Evolutionary conservation across 2,113 vertebrate genomes (phyloP).

Genomic region (Leptosomus discolor): DNA sequence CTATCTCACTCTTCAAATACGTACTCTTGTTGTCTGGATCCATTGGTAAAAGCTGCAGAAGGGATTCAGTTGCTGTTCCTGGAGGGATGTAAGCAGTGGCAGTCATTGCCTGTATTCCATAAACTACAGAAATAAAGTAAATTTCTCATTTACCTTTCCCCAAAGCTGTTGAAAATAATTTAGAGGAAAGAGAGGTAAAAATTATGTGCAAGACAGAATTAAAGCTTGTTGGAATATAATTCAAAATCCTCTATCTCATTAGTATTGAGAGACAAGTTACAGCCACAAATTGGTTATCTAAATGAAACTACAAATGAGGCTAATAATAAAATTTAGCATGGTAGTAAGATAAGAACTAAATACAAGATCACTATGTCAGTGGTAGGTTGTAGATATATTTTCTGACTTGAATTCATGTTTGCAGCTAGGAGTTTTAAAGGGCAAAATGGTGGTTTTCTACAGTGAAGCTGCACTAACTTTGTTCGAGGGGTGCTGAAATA

Average conservation of each 20-base stretch:
- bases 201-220: background rate
- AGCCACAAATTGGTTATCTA: constrained; percentile 10
- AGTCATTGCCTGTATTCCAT: background rate
- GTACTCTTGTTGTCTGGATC: background rate
- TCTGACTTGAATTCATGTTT: background rate
- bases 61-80: background rate
- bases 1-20: background rate
- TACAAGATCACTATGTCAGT: background rate
- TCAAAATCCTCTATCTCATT: constrained; percentile 13
- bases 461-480: background rate
- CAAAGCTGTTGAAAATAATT: background rate
- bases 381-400: background rate
- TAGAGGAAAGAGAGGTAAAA: background rate
- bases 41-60: background rate
- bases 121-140: background rate
- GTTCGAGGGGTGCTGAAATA: background rate
- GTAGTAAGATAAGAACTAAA: constrained; percentile 1
- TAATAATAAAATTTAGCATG: constrained; percentile 25
- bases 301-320: constrained; percentile 52
- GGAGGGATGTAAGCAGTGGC: background rate
- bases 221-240: background rate
- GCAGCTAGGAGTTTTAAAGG: background rate
- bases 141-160: background rate
- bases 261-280: background rate
- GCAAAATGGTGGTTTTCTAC: background rate